Evolutionary conservation across 2,113 vertebrate species (phyloP), one percentile per base, ranked within the genome.

Genomic region (Petromus typicus): DNA sequence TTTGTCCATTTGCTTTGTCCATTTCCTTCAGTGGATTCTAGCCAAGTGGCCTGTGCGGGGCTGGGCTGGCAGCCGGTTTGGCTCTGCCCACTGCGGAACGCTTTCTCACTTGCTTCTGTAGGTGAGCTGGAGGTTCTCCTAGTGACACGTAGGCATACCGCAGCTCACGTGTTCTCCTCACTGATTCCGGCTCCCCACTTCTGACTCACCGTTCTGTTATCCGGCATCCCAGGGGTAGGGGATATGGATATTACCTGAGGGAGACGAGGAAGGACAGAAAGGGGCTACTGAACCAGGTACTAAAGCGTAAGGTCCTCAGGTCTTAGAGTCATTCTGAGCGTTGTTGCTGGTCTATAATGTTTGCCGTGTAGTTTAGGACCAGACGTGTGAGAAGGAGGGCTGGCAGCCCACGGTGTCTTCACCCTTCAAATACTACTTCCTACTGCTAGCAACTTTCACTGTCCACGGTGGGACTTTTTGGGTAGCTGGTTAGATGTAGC

Each of bases 1-100:
- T n/a, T n/a, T n/a, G n/a, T 34, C 87, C 91, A n/a, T n/a, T 75
- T 79, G 81, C 57, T 81, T 96, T 61, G 82, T 81, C 66, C 59
- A 56, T 37, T 59, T 45, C 37, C 67, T 79, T 43, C 71, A 59
- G 57, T 78, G 91, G n/a, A 76, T 86, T 51, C 32, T n/a, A 56
- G 91, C 40, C 81, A 34, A 0, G 7, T 7, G 34, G 16, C 23
- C 43, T 61, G 59, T 37, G 37, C 66, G 63, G 81, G 63, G n/a
- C 81, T 61, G 57, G 73, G 63, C 4, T 2, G 76, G 59, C 64
- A 93, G 40, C 45, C 1, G 40, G 30, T n/a, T 59, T 45, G n/a
- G 12, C 12, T 45, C 23, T 7, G 2, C 32, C 17, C 11, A 37
- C 27, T 32, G 32, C 48, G 54, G 56, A 64, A 56, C 43, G 12